These are phyloP conservation scores for Drosophila kohkoa DNA, from an alignment of 1,140 invertebrate species.

Conservation along the genomic window DNA sequence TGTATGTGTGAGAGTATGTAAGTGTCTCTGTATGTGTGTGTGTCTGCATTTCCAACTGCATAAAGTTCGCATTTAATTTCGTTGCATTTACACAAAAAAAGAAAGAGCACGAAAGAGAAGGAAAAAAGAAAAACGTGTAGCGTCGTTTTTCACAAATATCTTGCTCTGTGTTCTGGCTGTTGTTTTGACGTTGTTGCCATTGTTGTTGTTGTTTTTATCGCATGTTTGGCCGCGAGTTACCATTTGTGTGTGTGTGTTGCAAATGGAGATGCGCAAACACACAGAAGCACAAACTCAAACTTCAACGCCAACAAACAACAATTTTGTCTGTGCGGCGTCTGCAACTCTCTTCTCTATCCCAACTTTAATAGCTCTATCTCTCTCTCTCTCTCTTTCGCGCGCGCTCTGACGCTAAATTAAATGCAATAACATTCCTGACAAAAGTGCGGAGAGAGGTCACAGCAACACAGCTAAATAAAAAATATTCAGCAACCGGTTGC, in stretches of 20 bases:
- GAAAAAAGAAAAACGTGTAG: slow-evolving; percentile 19
- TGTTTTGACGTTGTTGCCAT: slow-evolving; percentile 6
- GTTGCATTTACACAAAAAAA: slow-evolving; percentile 47
- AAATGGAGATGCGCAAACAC: slow-evolving; percentile 42
- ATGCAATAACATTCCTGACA: slow-evolving; percentile 69
- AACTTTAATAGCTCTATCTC: not conserved
- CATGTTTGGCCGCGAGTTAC: slow-evolving; percentile 77
- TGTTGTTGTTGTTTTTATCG: slow-evolving; percentile 56
- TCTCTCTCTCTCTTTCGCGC: not conserved
- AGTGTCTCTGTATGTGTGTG: slow-evolving; percentile 10
- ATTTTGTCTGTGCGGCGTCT: slow-evolving; percentile 71
- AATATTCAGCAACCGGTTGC: slow-evolving; percentile 44
- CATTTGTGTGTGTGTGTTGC: slow-evolving; percentile 62
- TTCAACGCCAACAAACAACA: slow-evolving; percentile 25
- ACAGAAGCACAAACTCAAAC: slow-evolving; percentile 22
- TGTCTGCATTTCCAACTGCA: slow-evolving; percentile 75
- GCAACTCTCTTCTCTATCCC: slow-evolving; percentile 28
- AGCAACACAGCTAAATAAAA: slow-evolving; percentile 56
- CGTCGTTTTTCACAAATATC: slow-evolving; percentile 56
- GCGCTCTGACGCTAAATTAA: slow-evolving; percentile 73
- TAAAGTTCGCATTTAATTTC: slow-evolving; percentile 81
- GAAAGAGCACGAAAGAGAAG: not conserved
- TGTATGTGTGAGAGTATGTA: not conserved
- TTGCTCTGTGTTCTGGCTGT: slow-evolving; percentile 24
- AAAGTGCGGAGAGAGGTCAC: slow-evolving; percentile 14